Evolutionary conservation across 2,888 invertebrate species (phyloP).

Genomic region (Apamea anceps): DNA sequence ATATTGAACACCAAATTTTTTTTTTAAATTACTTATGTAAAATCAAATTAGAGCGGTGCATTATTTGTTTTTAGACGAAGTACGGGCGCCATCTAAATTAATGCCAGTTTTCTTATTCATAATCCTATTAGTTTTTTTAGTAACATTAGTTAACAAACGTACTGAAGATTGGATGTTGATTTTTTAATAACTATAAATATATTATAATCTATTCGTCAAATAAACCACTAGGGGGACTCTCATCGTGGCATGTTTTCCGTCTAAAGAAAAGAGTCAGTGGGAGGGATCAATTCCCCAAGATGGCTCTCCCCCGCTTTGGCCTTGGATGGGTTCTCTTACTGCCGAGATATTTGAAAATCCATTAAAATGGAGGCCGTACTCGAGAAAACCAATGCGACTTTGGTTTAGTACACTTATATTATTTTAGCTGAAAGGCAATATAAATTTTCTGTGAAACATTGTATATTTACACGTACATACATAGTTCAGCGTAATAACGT

Average conservation of each 20-base stretch:
- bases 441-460: conserved; percentile 10
- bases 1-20: neutral
- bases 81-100: neutral
- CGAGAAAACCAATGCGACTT: conserved; percentile 25
- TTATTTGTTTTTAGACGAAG: too few species aligned
- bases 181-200: neutral
- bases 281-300: conserved; percentile 30
- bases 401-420: conserved; percentile 6
- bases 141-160: neutral
- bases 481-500: conserved; percentile 51
- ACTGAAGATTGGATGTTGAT: neutral
- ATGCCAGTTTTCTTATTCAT: neutral
- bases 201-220: conserved; percentile 25
- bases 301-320: conserved; percentile 36
- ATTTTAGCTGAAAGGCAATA: conserved; percentile 26
- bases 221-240: conserved; percentile 7
- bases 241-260: conserved; percentile 11
- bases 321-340: conserved; percentile 33
- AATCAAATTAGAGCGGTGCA: too few species aligned
- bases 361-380: conserved; percentile 34
- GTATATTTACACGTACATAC: conserved; percentile 10
- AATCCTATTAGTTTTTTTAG: neutral
- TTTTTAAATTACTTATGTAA: neutral
- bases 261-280: conserved; percentile 29
- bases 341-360: conserved; percentile 50